phyloP scores from a whole-genome alignment of 2,113 vertebrate genomes.

The Pituophis catenifer region DNA sequence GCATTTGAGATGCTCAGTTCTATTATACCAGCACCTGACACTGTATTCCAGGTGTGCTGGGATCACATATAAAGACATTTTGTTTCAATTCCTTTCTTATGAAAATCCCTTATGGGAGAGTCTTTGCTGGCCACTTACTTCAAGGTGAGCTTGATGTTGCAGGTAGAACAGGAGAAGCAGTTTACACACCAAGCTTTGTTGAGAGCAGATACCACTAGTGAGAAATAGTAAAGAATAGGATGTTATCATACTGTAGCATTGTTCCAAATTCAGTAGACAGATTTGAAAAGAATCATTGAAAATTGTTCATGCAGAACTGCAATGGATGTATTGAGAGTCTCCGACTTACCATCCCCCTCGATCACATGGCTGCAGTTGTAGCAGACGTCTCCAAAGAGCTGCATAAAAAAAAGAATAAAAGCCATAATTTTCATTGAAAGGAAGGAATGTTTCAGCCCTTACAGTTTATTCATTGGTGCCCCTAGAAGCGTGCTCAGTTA shows the following conservation, averaged over 20 bases:
- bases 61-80: background rate
- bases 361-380: conserved; percentile 95
- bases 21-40: background rate
- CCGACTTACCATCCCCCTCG: conserved; percentile 89
- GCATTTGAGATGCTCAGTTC: background rate
- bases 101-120: background rate
- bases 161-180: conserved; percentile 93
- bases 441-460: conserved; percentile 6
- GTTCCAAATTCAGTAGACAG: conserved; percentile 39
- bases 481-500: background rate
- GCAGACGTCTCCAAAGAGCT: conserved; percentile 96
- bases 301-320: conserved; percentile 42
- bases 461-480: conserved; percentile 43
- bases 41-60: background rate
- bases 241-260: conserved; percentile 33
- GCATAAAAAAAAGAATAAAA: conserved; percentile 29
- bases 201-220: conserved; percentile 89
- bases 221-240: conserved; percentile 37
- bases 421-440: background rate
- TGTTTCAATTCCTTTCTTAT: background rate
- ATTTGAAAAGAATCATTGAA: conserved; percentile 46
- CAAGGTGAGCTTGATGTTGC: conserved; percentile 90
- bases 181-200: conserved; percentile 97
- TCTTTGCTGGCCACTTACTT: conserved; percentile 79
- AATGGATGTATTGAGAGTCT: conserved; percentile 52